Evolutionary conservation across 2,113 vertebrate genomes (phyloP), one percentile per base, ranked within the genome.

Genomic region (Solea solea): DNA sequence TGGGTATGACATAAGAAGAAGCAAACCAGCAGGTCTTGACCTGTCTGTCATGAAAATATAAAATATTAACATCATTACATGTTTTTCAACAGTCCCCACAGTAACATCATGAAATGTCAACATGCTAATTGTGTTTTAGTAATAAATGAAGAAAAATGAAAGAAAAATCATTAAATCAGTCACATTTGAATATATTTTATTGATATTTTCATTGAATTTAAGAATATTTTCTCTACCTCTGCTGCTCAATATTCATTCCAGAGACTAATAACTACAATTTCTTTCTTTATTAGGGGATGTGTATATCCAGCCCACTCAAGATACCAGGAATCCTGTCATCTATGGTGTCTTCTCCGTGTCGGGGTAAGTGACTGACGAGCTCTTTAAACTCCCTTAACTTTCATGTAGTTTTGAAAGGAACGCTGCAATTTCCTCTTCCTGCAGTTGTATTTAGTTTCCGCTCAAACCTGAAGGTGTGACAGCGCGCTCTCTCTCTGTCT

Each of bases 291-390:
- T 10, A 99, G 98, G 97, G 93, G 97, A 98, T 0, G 96, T 99
- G 70, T 99, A 96, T 86, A 95, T 99, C 82, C 97, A 99, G 91
- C 96, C 98, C 83, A 98, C 96, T 21, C 97, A 98, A 84, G 98
- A 99, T 86, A 95, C 93, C 80, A 98, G 96, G 93, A 99, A 98
- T 75, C 98, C 98, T 0, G 91, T 98, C 88, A 99, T 99, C 90
- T 99, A 99, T 0, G 98, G 96, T 0, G 96, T 98, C 51, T 99
- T 99, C 85, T 97, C 96, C 0, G 95, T 98, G 51, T 98, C 97
- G 0, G 98, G 98, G 98, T 99, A 85, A 95, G 95, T 90, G 50
- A 65, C 45, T 64, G 63, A 84, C 64, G 21, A 7, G 42, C 34
- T 84, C 60, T 68, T 59, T 70, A 46, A 52, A 76, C 72, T 74